Percentiles rank a stretch among this genome's conserved stretches.
Evolutionary conservation across 2,113 vertebrate genomes (phyloP).

Genomic region (Crotalus helleri): DNA sequence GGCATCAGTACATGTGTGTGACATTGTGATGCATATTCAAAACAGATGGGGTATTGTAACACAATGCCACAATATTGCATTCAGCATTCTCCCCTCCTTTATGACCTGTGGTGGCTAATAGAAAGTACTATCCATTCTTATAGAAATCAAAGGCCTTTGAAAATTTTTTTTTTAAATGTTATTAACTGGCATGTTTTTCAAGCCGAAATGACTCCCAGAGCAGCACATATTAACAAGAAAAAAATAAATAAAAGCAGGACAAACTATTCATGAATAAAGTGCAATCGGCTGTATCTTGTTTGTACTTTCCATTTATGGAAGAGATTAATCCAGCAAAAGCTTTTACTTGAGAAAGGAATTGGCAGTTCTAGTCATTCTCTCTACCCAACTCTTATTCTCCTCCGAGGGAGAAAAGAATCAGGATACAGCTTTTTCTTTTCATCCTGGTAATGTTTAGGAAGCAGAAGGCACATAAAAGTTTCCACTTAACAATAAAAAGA

Average conservation of each 20-base stretch:
- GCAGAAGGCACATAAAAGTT: neutral
- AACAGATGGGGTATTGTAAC: neutral
- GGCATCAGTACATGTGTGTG: neutral
- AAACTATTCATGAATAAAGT: neutral
- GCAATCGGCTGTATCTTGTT: neutral
- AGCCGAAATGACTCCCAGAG: neutral
- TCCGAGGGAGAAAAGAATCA: neutral
- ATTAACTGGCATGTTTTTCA: neutral
- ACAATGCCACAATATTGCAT: neutral
- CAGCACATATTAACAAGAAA: neutral
- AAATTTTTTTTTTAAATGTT: too few relatives aligned
- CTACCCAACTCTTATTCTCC: neutral
- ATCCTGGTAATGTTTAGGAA: neutral
- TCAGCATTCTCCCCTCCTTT: neutral
- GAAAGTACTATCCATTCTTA: neutral
- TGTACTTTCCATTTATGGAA: neutral
- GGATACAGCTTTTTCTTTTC: neutral
- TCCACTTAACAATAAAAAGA: neutral
- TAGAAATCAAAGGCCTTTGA: neutral
- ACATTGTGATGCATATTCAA: neutral
- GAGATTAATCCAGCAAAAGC: neutral
- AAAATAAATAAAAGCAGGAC: neutral
- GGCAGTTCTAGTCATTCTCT: neutral
- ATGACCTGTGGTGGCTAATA: neutral
- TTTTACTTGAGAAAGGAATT: neutral